Evolutionary conservation across 1,140 invertebrate genomes (phyloP).

Genomic region (Onthophagus taurus): DNA sequence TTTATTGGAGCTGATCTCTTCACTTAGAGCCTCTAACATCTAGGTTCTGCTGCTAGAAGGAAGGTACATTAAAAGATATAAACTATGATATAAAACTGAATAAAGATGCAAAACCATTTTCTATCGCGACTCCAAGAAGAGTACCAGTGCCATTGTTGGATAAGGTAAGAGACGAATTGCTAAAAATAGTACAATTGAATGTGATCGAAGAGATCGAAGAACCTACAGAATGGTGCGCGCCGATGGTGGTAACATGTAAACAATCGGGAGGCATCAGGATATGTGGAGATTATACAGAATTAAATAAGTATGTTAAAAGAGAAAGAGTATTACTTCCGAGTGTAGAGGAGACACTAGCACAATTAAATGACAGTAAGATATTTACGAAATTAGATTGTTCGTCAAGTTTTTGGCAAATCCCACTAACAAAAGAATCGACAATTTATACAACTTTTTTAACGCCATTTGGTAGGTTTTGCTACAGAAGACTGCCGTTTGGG

Average conservation of each 20-base stretch:
- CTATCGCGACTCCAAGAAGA: too few species aligned
- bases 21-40: too few species aligned
- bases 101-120: too few species aligned
- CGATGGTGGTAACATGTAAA: constrained; percentile 1
- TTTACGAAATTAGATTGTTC: constrained; percentile 32
- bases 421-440: constrained; percentile 27
- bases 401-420: constrained; percentile 33
- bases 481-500: constrained; percentile 34
- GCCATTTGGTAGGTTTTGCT: constrained; percentile 32
- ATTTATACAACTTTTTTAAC: constrained; percentile 34
- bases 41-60: too few species aligned
- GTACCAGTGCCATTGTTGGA: too few species aligned
- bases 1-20: too few species aligned
- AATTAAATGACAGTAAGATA: constrained; percentile 20
- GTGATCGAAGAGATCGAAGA: too few species aligned
- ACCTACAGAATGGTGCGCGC: constrained; percentile 12
- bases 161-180: too few species aligned
- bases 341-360: constrained; percentile 8
- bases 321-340: background rate
- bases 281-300: constrained; percentile 15
- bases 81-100: too few species aligned
- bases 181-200: too few species aligned
- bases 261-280: background rate
- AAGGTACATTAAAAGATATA: too few species aligned
- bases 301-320: too few species aligned